Percentiles rank a stretch among this genome's conserved stretches.
Evolutionary conservation across 2,888 invertebrate species (phyloP).

Genomic region (Philereme transversata): DNA sequence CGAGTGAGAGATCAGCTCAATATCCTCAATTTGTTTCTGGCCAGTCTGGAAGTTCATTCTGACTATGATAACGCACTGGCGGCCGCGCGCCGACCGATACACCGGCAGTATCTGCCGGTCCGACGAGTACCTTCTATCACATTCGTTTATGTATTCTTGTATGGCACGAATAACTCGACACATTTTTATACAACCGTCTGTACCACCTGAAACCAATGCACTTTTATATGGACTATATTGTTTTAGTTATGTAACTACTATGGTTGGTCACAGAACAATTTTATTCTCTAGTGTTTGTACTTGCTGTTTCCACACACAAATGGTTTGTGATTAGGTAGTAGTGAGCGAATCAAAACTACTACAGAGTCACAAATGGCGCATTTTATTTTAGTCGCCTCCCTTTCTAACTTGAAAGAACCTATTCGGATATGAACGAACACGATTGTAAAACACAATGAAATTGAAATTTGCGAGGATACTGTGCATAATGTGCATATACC

Average conservation of each 20-base stretch:
- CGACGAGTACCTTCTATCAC: constrained; percentile 94
- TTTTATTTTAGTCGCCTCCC: too few species aligned
- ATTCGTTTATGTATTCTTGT: constrained; percentile 97
- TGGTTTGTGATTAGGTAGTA: too few species aligned
- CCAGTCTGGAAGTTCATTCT: constrained; percentile 91
- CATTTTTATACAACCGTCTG: constrained; percentile 86
- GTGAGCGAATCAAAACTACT: too few species aligned
- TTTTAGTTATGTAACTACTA: too few species aligned
- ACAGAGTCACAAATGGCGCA: too few species aligned
- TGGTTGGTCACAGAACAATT: too few species aligned
- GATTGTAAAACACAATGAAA: too few species aligned
- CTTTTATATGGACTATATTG: neutral
- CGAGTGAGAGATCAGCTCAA: constrained; percentile 96
- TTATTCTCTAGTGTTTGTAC: too few species aligned
- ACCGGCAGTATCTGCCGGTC: constrained; percentile 95
- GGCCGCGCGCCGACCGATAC: constrained; percentile 94
- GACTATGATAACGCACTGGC: constrained; percentile 93
- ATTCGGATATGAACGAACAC: too few species aligned
- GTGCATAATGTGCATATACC: constrained; percentile 46
- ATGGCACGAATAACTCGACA: constrained; percentile 96
- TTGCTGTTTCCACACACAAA: too few species aligned
- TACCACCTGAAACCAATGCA: constrained; percentile 59
- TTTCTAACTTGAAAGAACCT: too few species aligned
- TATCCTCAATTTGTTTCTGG: constrained; percentile 94
- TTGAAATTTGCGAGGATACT: too few species aligned